Evolutionary conservation across 2,797 vertebrate genomes (phyloP), one percentile per base, ranked within the genome.

Genomic region (Pseudochirops cupreus): DNA sequence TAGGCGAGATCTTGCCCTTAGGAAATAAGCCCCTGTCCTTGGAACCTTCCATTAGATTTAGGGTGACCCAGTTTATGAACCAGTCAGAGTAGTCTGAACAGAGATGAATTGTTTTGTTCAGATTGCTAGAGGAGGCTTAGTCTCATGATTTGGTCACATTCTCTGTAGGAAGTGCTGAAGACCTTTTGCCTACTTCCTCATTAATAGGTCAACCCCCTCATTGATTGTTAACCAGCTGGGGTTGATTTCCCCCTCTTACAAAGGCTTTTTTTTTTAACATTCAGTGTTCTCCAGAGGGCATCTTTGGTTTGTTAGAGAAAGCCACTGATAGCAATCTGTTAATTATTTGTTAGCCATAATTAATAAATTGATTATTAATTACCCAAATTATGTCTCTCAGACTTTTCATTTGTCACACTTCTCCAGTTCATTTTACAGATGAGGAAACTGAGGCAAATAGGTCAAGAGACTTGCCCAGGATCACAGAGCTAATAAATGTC

Each of bases 401-500:
- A 39, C 67, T 74, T 74, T 74, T 39, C 18, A 39, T 74, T 39
- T 74, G n/a, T 74, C n/a, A 74, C n/a, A 74, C n/a, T 39, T 74
- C 14, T 74, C 31, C 62, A 67, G 4, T n/a, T 74, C 16, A 74
- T 74, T 74, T 74, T 74, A 74, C 33, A 74, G n/a, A 74, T 39
- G n/a, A n/a, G n/a, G n/a, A 74, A 74, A 67, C 62, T 18, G 13
- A 67, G 33, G 50, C 31, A 91, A 95, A 96, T 91, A 14, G 56
- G 26, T 18, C 2, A 67, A 56, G 91, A 18, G 74, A 29, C 94
- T 91, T 91, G 92, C 58, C 54, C 90, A 94, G 9, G 59, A 52
- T 96, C 54, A 59, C 29, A 93, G 52, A 92, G 57, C 50, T 94
- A 46, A 46, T 46, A 46, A 94, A 39, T 50, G 89, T 91, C 7